Evolutionary conservation across 2,797 vertebrate species (phyloP).

Genomic region (Glossophaga mutica): DNA sequence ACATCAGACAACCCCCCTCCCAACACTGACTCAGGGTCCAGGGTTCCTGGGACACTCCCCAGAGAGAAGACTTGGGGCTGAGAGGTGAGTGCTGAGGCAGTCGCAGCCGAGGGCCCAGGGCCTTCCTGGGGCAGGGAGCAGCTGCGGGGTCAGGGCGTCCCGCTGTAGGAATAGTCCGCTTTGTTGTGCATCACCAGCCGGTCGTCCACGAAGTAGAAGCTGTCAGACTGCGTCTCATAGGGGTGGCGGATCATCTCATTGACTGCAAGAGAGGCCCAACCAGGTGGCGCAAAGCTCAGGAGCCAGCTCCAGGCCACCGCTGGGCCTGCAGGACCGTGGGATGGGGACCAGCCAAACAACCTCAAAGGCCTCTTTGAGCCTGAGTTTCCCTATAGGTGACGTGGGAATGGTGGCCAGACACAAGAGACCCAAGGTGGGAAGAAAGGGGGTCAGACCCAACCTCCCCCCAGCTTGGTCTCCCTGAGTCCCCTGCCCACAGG

Average conservation of each 20-base stretch:
- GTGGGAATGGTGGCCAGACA: neutral
- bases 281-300: constrained; percentile 40
- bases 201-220: constrained; percentile 99
- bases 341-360: neutral
- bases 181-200: constrained; percentile 99
- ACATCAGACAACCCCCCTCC: neutral
- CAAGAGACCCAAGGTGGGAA: neutral
- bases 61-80: neutral
- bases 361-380: neutral
- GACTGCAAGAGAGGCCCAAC: constrained; percentile 82
- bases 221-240: constrained; percentile 98
- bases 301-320: neutral
- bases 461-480: neutral
- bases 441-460: neutral
- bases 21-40: neutral
- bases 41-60: neutral
- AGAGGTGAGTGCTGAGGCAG: constrained; percentile 5
- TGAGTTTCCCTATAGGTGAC: neutral
- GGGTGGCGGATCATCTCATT: constrained; percentile 96
- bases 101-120: neutral
- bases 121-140: neutral
- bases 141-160: constrained; percentile 84
- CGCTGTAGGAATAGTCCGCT: constrained; percentile 98
- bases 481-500: neutral
- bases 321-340: neutral